Conservation (phyloP, 2,888 invertebrate species). For the Argyresthia goedartella region DNA sequence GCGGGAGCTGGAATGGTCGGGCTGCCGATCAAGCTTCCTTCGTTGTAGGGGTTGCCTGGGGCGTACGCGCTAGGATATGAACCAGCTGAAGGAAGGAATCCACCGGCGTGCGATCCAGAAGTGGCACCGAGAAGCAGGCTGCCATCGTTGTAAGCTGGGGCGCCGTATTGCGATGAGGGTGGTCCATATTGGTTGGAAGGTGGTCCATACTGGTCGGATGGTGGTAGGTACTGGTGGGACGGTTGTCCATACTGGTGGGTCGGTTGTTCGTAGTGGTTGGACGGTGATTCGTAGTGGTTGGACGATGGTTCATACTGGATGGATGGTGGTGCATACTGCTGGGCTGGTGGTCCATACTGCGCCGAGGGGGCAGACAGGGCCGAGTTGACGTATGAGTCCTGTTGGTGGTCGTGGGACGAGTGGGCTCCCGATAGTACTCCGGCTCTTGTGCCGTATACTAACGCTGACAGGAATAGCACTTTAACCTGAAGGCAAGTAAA, state of each 20-base stretch:
- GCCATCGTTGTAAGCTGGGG: conserved; percentile 6
- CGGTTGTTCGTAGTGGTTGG: conserved; percentile 42
- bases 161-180: background rate
- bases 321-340: conserved; percentile 34
- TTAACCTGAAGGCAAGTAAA: conserved; percentile 42
- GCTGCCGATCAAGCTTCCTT: conserved; percentile 10
- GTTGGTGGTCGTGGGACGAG: background rate
- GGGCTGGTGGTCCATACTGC: conserved; percentile 37
- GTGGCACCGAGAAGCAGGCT: background rate
- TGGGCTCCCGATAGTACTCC: conserved; percentile 28
- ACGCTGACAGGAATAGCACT: conserved; percentile 40
- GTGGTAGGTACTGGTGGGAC: conserved; percentile 25
- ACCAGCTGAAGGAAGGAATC: no score
- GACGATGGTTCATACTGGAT: no score
- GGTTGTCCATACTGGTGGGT: conserved; percentile 40
- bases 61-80: background rate
- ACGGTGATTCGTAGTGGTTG: background rate
- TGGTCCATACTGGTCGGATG: conserved; percentile 17
- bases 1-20: conserved; percentile 20
- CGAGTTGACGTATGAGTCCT: conserved; percentile 36
- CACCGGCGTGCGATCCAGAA: no score
- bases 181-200: conserved; percentile 14
- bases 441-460: conserved; percentile 43
- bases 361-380: conserved; percentile 44
- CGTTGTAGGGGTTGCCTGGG: background rate